A percentile compares a stretch with the other conserved stretches of the same genome.
Conservation (phyloP, 2,113 vertebrate species). For the Saguinus midas region DNA sequence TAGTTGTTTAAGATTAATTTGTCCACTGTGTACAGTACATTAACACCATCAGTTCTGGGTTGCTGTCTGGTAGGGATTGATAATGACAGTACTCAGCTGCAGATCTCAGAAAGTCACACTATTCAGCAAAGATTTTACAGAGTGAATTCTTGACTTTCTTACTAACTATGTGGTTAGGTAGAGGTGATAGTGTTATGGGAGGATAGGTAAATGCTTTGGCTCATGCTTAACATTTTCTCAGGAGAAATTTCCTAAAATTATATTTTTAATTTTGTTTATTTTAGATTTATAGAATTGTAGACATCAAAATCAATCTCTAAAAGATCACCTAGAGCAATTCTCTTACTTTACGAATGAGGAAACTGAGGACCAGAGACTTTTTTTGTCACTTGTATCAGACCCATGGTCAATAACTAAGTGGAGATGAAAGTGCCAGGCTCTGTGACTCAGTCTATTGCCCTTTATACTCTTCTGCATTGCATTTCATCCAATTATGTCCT, state of each 20-base stretch:
- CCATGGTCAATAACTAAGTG: not conserved
- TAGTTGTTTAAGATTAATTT: slow-evolving; percentile 27
- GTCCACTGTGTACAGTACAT: not conserved
- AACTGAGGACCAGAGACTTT: not conserved
- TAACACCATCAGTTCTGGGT: not conserved
- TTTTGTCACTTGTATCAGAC: not conserved
- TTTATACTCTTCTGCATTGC: not conserved
- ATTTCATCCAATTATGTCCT: not conserved
- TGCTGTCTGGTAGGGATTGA: not conserved
- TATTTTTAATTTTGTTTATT: not conserved
- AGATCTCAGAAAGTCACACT: not conserved
- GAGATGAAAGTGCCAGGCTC: not conserved
- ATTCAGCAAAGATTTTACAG: not conserved
- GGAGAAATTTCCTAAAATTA: not conserved
- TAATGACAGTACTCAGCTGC: not conserved
- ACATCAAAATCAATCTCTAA: not conserved
- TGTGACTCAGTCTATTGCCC: not conserved
- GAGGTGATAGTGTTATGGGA: not conserved
- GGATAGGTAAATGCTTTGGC: not conserved
- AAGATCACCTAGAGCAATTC: not conserved
- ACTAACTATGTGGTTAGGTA: not conserved
- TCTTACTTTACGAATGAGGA: not conserved
- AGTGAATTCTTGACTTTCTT: not conserved
- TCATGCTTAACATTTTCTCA: not conserved
- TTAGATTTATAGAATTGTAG: not conserved